These are phyloP conservation scores for Microctonus brassicae DNA, from an alignment of 2,888 invertebrate genomes.

Conservation along the genomic window DNA sequence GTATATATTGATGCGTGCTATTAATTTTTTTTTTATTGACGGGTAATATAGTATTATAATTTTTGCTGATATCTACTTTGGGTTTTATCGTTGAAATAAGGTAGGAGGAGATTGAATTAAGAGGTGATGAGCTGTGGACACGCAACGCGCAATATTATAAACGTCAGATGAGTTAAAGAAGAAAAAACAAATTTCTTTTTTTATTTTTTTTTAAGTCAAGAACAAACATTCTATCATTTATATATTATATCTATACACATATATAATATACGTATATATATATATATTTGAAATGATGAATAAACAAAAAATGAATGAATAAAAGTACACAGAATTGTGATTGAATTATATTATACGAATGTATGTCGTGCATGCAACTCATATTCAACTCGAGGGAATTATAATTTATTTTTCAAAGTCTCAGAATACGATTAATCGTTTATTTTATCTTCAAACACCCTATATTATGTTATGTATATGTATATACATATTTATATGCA, in stretches of 20 bases:
- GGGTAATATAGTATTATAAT: conserved; percentile 27
- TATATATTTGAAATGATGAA: not conserved
- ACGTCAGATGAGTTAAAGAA: conserved; percentile 7
- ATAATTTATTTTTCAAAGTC: conserved; percentile 1
- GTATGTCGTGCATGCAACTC: conserved; percentile 25
- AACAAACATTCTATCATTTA: not conserved
- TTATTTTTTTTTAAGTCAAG: too few relatives aligned
- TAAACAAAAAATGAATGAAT: not conserved
- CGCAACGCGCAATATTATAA: conserved; percentile 25
- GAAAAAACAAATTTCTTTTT: not conserved
- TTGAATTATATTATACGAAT: conserved; percentile 27
- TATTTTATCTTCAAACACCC: not conserved
- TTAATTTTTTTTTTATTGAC: conserved; percentile 10
- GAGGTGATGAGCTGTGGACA: conserved; percentile 29
- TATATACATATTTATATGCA: not conserved
- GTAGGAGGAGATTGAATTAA: conserved; percentile 27
- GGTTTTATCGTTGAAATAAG: conserved; percentile 9
- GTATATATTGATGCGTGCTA: not conserved
- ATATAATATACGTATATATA: too few relatives aligned
- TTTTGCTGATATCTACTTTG: conserved; percentile 20
- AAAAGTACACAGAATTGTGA: conserved; percentile 1
- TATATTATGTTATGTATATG: not conserved
- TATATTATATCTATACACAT: not conserved
- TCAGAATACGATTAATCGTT: not conserved
- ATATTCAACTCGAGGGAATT: conserved; percentile 1